A percentile compares a stretch with the other conserved stretches of the same genome.
These are phyloP conservation scores for Drosophila limbata DNA, from an alignment of 2,888 invertebrate genomes.

Conservation along the genomic window DNA sequence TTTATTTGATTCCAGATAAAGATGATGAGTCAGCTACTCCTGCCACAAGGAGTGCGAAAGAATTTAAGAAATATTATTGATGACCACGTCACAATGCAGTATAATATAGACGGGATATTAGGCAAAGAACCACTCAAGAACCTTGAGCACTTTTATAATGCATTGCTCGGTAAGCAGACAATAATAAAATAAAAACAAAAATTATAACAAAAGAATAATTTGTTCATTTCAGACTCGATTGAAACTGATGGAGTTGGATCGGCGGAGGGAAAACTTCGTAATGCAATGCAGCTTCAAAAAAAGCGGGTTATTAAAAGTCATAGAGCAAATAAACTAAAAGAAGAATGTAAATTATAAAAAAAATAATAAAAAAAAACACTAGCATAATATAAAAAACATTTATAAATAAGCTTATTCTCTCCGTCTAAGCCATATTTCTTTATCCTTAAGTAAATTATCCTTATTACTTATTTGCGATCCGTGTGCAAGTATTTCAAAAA, in stretches of 20 bases:
- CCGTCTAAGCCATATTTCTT: too few species aligned
- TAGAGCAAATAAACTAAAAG: not conserved
- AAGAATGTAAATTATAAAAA: not conserved
- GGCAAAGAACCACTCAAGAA: not conserved
- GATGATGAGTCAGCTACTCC: not conserved
- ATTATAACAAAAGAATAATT: not conserved
- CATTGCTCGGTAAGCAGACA: not conserved
- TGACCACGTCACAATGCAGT: not conserved
- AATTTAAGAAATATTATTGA: not conserved
- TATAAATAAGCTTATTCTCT: too few species aligned
- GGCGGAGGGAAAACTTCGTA: not conserved
- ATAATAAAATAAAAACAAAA: not conserved
- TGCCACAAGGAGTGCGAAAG: not conserved
- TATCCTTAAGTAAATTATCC: too few species aligned
- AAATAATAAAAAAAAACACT: too few species aligned
- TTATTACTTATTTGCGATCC: too few species aligned
- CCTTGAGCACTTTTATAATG: not conserved
- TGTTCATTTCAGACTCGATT: not conserved
- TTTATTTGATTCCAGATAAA: not conserved
- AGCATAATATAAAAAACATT: too few species aligned
- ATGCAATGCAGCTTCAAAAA: not conserved
- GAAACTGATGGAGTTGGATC: slow-evolving; percentile 1
- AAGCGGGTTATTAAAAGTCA: not conserved
- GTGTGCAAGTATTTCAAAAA: too few species aligned
- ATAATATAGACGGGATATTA: not conserved